phyloP scores from a whole-genome alignment of 2,797 vertebrate species.

The Cyclopterus lumpus region DNA sequence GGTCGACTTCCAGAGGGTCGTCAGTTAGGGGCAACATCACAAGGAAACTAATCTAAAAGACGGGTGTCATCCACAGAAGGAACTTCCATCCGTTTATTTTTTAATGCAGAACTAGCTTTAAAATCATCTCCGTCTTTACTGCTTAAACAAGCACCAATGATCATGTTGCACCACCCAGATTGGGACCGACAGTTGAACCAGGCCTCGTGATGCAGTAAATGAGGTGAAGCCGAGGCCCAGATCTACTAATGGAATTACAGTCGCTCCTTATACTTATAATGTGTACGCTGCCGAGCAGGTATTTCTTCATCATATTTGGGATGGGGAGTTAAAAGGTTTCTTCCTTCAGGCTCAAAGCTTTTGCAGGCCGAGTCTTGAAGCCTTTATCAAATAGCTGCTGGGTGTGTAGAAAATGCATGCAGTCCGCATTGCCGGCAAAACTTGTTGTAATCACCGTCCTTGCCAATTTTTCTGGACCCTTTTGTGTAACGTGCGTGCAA shows the following conservation, averaged over 20 bases:
- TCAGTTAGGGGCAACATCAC: background rate
- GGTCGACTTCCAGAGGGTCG: background rate
- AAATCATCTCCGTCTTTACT: background rate
- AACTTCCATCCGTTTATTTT: background rate
- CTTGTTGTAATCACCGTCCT: conserved; percentile 36
- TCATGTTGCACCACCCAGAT: conserved; percentile 33
- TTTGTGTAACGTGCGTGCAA: conserved; percentile 58
- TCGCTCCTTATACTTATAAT: conserved; percentile 44
- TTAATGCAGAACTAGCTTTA: background rate
- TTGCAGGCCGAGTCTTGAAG: conserved; percentile 43
- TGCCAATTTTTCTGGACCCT: conserved; percentile 57
- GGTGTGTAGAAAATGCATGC: conserved; percentile 35
- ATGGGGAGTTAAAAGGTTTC: conserved; percentile 40
- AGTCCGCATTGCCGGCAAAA: conserved; percentile 22
- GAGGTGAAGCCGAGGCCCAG: conserved; percentile 42
- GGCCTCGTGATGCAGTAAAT: conserved; percentile 49
- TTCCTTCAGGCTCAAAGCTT: conserved; percentile 28
- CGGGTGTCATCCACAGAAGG: background rate
- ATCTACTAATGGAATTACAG: conserved; percentile 56
- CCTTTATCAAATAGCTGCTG: conserved; percentile 47
- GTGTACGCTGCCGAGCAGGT: conserved; percentile 46
- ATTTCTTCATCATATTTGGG: conserved; percentile 55
- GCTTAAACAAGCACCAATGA: conserved; percentile 4
- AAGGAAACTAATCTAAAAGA: background rate
- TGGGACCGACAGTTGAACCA: conserved; percentile 38